Base-by-base conservation (phyloP, 2,797 vertebrate genomes). In the Peromyscus attwateri region DNA sequence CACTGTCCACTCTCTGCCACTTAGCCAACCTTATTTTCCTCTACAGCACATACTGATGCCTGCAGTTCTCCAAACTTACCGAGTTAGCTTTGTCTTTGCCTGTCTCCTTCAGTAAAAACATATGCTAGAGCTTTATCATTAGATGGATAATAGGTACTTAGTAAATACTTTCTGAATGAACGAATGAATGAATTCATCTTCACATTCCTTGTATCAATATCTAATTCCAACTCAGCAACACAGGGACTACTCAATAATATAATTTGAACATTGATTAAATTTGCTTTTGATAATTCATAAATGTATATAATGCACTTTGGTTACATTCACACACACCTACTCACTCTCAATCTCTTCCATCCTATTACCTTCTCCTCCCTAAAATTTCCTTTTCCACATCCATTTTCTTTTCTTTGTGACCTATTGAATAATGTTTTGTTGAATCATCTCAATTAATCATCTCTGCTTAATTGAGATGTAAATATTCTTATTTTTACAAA, bases 401-500 rank as follows among this genome's bases (percentile, higher is more conserved):
- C 46, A 70, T 70, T 52, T 55, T 8, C 31, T 55, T 55, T 80
- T 76, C n/a, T 70, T 37, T n/a, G 46, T 87, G 66, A 52, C 46
- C 62, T 66, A 6, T 43, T 95, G 23, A 19, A 6, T 89, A 52
- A 91, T 37, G 19, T 83, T 52, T 92, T 64, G 21, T 55, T 87
- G 75, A 89, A 64, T 92, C 89, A 87, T 92, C 23, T 95, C 52
- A 76, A 8, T 94, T 80, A 92, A 81, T 81, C n/a, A n/a, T n/a
- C n/a, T n/a, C n/a, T 89, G 23, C 83, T 10, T 92, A 77, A 66
- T 37, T 66, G 81, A 93, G 46, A 91, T 90, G 31, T 81, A 81
- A 84, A 57, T 95, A 52, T 84, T 87, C 55, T 91, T 14, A 79
- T 34, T 93, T 96, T 96, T 92, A 40, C 25, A 91, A 66, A 92